Percentiles rank a stretch among this genome's conserved stretches.
phyloP scores from a whole-genome alignment of 2,888 invertebrate species.

The Zaprionus obscuricornis region DNA sequence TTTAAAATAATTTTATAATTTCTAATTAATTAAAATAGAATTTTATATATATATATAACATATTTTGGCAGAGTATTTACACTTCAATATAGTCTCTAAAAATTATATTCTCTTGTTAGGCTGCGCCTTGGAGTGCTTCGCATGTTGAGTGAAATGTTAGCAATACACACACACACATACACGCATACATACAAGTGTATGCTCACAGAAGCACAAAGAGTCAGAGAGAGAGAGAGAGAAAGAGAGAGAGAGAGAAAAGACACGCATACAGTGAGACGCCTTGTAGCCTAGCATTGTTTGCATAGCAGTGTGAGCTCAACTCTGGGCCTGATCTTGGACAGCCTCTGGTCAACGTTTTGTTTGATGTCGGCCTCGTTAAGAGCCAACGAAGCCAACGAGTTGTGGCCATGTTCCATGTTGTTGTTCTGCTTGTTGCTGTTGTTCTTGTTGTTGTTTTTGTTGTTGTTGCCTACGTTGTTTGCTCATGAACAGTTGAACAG shows the following conservation, averaged over 20 bases:
- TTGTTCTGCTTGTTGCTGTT: conserved; percentile 28
- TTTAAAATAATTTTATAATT: no score
- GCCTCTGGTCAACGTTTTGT: conserved; percentile 70
- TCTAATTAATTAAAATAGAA: no score
- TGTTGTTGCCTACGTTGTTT: conserved; percentile 52
- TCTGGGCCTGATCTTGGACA: conserved; percentile 44
- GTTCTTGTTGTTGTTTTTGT: conserved; percentile 30
- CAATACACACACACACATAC: conserved; percentile 37
- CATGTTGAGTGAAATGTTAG: conserved; percentile 76
- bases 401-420: conserved; percentile 64
- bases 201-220: conserved; percentile 15
- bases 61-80: conserved; percentile 24
- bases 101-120: conserved; percentile 34
- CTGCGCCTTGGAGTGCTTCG: conserved; percentile 45
- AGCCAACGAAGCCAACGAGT: conserved; percentile 80
- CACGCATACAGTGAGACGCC: conserved; percentile 10
- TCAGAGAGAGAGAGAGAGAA: conserved; percentile 11
- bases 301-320: conserved; percentile 68
- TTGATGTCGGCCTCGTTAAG: conserved; percentile 81
- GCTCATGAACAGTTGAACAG: conserved; percentile 72
- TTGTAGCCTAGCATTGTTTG: conserved; percentile 73
- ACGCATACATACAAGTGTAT: conserved; percentile 17
- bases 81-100: background rate
- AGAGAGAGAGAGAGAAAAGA: conserved; percentile 4
- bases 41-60: background rate